These are phyloP conservation scores for Nibea coibor DNA, from an alignment of 2,113 vertebrate genomes.

Conservation along the genomic window DNA sequence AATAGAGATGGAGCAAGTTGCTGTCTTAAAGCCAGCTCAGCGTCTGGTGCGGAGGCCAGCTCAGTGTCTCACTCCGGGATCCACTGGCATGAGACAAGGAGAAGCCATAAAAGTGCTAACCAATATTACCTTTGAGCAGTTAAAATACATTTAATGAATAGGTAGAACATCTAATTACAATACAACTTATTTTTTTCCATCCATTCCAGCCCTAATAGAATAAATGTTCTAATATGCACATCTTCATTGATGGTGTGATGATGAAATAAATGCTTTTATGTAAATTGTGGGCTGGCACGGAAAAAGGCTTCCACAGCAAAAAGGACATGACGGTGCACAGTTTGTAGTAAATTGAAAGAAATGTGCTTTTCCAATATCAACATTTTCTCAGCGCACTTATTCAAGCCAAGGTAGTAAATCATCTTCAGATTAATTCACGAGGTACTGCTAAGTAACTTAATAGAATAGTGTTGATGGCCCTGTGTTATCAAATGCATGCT, in stretches of 20 bases:
- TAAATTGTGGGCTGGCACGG: conserved; percentile 57
- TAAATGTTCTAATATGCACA: conserved; percentile 56
- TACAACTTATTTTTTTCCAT: conserved; percentile 61
- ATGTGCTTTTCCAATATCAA: conserved; percentile 58
- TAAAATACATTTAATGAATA: conserved; percentile 76
- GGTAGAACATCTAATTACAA: conserved; percentile 68
- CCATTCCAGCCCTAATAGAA: conserved; percentile 45
- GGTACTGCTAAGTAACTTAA: conserved; percentile 1
- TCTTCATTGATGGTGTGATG: conserved; percentile 61
- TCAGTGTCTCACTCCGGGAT: conserved; percentile 57
- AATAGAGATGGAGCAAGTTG: conserved; percentile 22
- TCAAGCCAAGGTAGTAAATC: conserved; percentile 56
- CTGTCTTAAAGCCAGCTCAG: conserved; percentile 35
- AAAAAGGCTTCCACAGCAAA: conserved; percentile 62
- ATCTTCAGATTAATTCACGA: conserved; percentile 43
- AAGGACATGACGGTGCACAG: conserved; percentile 41
- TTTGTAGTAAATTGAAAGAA: conserved; percentile 65
- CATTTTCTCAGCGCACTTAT: conserved; percentile 58
- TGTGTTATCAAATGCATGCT: conserved; percentile 19
- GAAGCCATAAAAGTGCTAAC: conserved; percentile 69
- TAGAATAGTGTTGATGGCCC: not conserved
- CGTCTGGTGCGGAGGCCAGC: conserved; percentile 51
- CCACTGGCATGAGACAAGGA: conserved; percentile 50
- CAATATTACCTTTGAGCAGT: conserved; percentile 67
- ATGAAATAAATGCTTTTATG: conserved; percentile 70